A percentile compares a stretch with the other conserved stretches of the same genome.
Conservation (phyloP, 2,113 vertebrate species). For the Onychostruthus taczanowskii region DNA sequence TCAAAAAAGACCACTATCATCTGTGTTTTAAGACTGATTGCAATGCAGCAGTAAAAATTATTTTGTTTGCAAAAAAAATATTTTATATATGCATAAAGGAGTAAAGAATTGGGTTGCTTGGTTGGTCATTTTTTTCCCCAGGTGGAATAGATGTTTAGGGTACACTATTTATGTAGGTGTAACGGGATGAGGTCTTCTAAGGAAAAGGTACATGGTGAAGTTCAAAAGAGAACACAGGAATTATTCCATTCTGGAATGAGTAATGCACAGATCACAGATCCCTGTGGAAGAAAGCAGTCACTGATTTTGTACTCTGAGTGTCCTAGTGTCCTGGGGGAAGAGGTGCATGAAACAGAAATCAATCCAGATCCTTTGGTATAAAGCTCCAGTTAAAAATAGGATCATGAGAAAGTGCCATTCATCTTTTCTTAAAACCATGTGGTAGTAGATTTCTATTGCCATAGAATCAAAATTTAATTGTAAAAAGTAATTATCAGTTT, state of each 20-base stretch:
- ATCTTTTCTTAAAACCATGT: not conserved
- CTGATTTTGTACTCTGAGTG: not conserved
- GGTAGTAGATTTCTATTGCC: not conserved
- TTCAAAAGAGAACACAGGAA: not conserved
- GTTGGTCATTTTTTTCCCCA: not conserved
- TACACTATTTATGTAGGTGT: not conserved
- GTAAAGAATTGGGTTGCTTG: fast-evolving
- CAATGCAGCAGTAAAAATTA: fast-evolving
- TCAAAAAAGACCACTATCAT: not conserved
- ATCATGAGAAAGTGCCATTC: not conserved
- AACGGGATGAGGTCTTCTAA: not conserved
- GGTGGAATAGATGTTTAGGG: not conserved
- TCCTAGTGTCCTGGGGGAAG: not conserved
- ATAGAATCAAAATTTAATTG: not conserved
- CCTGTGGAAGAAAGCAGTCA: not conserved
- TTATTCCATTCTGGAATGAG: not conserved
- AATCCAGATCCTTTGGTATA: not conserved
- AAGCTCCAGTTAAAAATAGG: not conserved
- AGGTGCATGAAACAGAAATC: not conserved
- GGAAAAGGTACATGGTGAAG: not conserved
- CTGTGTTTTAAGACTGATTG: not conserved
- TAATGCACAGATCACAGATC: not conserved
- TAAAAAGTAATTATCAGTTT: not conserved
- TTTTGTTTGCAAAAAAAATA: not conserved
- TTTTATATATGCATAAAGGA: not conserved